phyloP scores from a whole-genome alignment of 2,888 invertebrate species.

The Eupithecia inturbata region DNA sequence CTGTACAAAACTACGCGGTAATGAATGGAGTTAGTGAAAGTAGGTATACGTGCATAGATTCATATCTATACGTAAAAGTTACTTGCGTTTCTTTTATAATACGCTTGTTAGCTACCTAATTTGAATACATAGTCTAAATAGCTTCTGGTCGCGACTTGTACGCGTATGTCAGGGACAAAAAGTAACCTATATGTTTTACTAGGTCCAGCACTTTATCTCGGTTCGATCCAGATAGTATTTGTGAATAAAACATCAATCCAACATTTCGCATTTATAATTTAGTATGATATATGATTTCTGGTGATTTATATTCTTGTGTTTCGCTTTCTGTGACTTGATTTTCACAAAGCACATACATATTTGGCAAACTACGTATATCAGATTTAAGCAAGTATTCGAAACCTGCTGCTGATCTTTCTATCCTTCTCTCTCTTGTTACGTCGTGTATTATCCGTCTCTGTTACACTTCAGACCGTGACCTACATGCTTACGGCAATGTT shows the following conservation, averaged over 20 bases:
- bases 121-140: neutral
- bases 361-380: constrained; percentile 30
- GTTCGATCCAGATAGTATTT: neutral
- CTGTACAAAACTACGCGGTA: constrained; percentile 4
- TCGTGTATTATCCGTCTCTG: constrained; percentile 46
- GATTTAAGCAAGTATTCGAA: constrained; percentile 35
- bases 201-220: neutral
- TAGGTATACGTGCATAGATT: neutral
- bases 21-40: constrained; percentile 3
- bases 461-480: constrained; percentile 68
- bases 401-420: constrained; percentile 19
- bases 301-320: constrained; percentile 6
- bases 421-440: constrained; percentile 43
- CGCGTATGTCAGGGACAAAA: neutral
- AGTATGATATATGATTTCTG: neutral
- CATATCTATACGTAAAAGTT: neutral
- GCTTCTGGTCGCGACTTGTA: neutral
- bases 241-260: neutral
- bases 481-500: constrained; percentile 62
- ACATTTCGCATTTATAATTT: neutral
- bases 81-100: constrained; percentile 6
- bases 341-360: constrained; percentile 26
- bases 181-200: neutral
- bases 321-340: constrained; percentile 6
- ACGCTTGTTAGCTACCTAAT: neutral